These are phyloP conservation scores for Mimas tiliae DNA, from an alignment of 2,888 invertebrate genomes.

Conservation along the genomic window DNA sequence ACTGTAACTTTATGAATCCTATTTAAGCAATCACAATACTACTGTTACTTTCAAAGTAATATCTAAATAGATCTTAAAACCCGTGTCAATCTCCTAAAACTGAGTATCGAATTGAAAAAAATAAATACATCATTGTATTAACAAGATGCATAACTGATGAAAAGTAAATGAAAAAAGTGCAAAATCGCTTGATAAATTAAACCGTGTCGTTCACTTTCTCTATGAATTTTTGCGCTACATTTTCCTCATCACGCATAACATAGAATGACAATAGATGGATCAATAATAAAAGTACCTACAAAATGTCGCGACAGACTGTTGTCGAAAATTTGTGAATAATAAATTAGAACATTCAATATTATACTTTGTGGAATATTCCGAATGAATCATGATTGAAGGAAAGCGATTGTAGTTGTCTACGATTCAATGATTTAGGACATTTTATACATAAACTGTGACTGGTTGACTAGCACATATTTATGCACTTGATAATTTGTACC, in stretches of 20 bases:
- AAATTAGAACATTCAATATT: background rate
- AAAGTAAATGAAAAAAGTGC: background rate
- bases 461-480: background rate
- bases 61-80: background rate
- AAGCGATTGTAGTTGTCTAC: background rate
- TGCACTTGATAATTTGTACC: too few relatives aligned
- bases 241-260: slow-evolving; percentile 15
- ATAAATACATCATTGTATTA: too few relatives aligned
- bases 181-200: background rate
- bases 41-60: background rate
- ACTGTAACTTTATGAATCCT: background rate
- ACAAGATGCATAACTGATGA: background rate
- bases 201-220: slow-evolving; percentile 23
- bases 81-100: background rate
- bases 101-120: background rate
- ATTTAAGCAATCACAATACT: background rate
- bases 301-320: background rate
- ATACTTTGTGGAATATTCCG: background rate
- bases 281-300: background rate
- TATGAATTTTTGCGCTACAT: slow-evolving; percentile 9
- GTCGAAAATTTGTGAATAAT: background rate
- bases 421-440: too few relatives aligned
- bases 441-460: background rate
- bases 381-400: background rate
- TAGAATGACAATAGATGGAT: background rate